Evolutionary conservation across 2,113 vertebrate species (phyloP).

Genomic region (Sphaerodactylus townsendi): DNA sequence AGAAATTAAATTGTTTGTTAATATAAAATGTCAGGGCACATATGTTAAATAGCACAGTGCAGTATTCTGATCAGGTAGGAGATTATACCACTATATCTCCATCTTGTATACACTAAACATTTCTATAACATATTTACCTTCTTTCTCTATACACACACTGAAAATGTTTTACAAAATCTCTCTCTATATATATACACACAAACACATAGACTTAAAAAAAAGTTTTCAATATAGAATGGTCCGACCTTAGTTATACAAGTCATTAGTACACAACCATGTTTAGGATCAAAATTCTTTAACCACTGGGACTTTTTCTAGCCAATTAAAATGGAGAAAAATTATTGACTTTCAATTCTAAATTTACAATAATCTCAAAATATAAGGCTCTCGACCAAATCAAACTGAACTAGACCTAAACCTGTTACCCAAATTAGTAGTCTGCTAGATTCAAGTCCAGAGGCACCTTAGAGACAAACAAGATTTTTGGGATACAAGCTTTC

Average conservation of each 20-base stretch:
- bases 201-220: not conserved
- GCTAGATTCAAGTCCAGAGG: no score
- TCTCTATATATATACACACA: not conserved
- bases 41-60: not conserved
- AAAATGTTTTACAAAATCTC: no score
- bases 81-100: constrained; percentile 30
- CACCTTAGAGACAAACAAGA: not conserved
- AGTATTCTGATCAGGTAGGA: constrained; percentile 21
- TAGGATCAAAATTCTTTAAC: not conserved
- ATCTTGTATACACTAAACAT: constrained; percentile 20
- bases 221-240: not conserved
- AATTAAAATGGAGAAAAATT: not conserved
- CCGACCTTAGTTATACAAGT: not conserved
- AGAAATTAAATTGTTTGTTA: not conserved
- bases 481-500: no score
- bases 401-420: not conserved
- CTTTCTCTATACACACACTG: not conserved
- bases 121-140: constrained; percentile 35
- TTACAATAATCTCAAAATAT: constrained; percentile 9
- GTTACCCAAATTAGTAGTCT: no score
- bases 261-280: not conserved
- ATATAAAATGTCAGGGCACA: not conserved
- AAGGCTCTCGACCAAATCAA: not conserved
- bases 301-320: no score
- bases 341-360: not conserved